Evolutionary conservation across 23 tunicate species (phyloP).

Genomic region (Oikopleura albicans): DNA sequence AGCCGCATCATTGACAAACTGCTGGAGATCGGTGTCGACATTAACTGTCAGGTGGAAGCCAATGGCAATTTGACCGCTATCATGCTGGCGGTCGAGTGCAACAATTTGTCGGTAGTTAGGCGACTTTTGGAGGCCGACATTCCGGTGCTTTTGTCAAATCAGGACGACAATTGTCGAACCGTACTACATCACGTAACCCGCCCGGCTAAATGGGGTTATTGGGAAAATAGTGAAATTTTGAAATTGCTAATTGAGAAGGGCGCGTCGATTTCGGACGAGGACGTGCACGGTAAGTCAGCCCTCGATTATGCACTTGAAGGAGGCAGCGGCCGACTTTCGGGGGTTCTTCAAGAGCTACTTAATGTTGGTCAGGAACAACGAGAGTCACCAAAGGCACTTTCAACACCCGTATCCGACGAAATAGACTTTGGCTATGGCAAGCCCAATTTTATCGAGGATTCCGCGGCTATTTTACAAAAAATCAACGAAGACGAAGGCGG

Average conservation of each 20-base stretch:
- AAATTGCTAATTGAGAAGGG: neutral
- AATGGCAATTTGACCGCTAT: constrained; percentile 59
- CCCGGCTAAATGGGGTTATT: constrained; percentile 80
- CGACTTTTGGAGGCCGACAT: constrained; percentile 1
- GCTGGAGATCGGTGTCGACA: constrained; percentile 71
- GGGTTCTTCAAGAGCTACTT: constrained; percentile 23
- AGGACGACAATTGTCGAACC: constrained; percentile 62
- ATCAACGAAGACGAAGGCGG: neutral
- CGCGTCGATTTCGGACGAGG: constrained; percentile 22
- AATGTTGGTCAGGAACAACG: neutral
- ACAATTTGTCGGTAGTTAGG: constrained; percentile 38
- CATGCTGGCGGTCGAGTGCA: constrained; percentile 57
- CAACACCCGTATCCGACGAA: neutral
- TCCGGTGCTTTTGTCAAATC: constrained; percentile 43
- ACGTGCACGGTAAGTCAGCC: constrained; percentile 36
- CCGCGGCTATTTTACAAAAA: neutral
- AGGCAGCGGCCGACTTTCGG: constrained; percentile 85
- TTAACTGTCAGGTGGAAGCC: constrained; percentile 78
- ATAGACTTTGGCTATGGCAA: neutral
- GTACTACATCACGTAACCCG: constrained; percentile 80
- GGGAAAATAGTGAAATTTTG: constrained; percentile 74
- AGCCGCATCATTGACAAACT: constrained; percentile 49
- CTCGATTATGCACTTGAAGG: constrained; percentile 83
- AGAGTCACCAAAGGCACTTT: neutral
- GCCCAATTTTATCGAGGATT: neutral